Conservation (phyloP, 2,888 invertebrate species). For the Rhyacophila evoluta region DNA sequence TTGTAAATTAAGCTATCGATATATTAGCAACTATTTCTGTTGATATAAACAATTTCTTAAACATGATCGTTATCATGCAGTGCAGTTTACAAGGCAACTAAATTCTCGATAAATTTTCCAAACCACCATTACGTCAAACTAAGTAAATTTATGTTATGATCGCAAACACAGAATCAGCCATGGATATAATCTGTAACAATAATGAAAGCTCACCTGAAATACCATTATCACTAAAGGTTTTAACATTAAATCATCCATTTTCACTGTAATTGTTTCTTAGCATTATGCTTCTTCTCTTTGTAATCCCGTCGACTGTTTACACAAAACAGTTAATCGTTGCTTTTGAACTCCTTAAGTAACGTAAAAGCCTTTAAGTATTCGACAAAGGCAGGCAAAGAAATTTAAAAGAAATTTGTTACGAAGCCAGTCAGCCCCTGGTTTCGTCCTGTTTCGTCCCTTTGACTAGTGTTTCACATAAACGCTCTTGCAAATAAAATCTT, state of each 20-base stretch:
- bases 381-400: slow-evolving; percentile 49
- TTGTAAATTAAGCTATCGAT: no score
- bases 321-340: slow-evolving; percentile 52
- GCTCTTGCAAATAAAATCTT: slow-evolving; percentile 42
- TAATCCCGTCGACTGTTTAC: slow-evolving; percentile 50
- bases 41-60: no score
- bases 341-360: slow-evolving; percentile 52
- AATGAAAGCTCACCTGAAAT: slow-evolving; percentile 30
- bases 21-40: no score
- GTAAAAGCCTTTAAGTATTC: slow-evolving; percentile 53
- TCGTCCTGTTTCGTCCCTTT: slow-evolving; percentile 32
- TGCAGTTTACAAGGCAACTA: no score
- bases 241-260: slow-evolving; percentile 44
- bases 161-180: neutral
- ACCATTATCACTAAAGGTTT: slow-evolving; percentile 35
- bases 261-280: slow-evolving; percentile 47
- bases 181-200: slow-evolving; percentile 5
- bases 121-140: neutral
- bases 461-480: slow-evolving; percentile 28
- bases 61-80: no score
- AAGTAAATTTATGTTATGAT: neutral
- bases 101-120: no score
- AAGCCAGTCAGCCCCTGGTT: slow-evolving; percentile 26
- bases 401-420: slow-evolving; percentile 48
- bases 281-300: slow-evolving; percentile 44